A percentile compares a stretch with the other conserved stretches of the same genome.
Conservation (phyloP, 2,888 invertebrate species). For the Tricholauxania praeusta region DNA sequence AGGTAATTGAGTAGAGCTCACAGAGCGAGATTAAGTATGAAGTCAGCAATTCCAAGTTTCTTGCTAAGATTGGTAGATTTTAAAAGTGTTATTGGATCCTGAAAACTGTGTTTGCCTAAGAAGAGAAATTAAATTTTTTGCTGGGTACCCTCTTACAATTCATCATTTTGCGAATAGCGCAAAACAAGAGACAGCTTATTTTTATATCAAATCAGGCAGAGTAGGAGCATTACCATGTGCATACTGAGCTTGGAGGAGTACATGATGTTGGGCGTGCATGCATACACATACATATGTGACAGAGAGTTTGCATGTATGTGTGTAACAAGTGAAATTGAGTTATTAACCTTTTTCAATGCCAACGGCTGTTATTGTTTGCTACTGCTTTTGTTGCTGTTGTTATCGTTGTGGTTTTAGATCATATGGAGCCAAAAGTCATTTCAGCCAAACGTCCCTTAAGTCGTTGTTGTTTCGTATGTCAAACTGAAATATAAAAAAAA, state of each 20-base stretch:
- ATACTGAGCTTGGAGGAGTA: too few relatives aligned
- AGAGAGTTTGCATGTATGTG: constrained; percentile 26
- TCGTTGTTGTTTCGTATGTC: constrained; percentile 54
- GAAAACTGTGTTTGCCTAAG: too few relatives aligned
- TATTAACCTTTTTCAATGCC: constrained; percentile 63
- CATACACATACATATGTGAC: background rate
- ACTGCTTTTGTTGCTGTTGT: constrained; percentile 16
- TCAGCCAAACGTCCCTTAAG: constrained; percentile 63
- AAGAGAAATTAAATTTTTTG: too few relatives aligned
- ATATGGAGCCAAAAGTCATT: constrained; percentile 66
- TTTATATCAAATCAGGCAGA: too few relatives aligned
- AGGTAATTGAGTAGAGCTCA: too few relatives aligned
- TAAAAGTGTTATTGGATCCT: too few relatives aligned
- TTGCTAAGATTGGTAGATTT: too few relatives aligned
- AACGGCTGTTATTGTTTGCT: constrained; percentile 47
- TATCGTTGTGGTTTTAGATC: constrained; percentile 41
- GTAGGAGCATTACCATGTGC: too few relatives aligned
- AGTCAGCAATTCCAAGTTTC: too few relatives aligned
- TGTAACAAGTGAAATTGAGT: constrained; percentile 40
- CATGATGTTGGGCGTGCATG: constrained; percentile 4
- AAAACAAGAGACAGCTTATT: too few relatives aligned
- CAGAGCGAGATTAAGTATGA: too few relatives aligned
- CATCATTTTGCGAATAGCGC: background rate
- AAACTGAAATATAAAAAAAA: constrained; percentile 35
- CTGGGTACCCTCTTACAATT: background rate